Base-by-base conservation (phyloP, 2,888 invertebrate genomes). In the Netelia melanura region DNA sequence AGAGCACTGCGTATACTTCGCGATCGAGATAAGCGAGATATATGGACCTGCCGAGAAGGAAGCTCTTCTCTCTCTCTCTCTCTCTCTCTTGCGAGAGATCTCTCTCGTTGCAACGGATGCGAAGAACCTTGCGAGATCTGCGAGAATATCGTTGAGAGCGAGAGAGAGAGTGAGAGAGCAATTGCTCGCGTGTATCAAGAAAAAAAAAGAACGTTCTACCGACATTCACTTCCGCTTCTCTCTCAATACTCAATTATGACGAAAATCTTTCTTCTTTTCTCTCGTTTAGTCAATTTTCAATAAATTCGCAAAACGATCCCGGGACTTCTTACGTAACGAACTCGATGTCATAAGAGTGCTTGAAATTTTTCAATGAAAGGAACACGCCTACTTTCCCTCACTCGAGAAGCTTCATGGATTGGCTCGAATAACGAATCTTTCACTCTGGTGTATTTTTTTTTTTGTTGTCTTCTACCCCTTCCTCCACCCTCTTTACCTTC, bases 1-100 rank as follows among this genome's bases (percentile, higher is more conserved):
- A 82, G 64, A 82, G 64, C 80, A 86, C 72, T 61, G 67, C 56
- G 74, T 78, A 81, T 86, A 82, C 80, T 72, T 78, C 70, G 79
- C 75, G 89, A 90, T 89, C 87, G 86, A 89, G 89, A 90, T 89
- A 89, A 88, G 87, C 85, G 89, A 89, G 89, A 90, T 89, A 89
- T 89, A 89, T 89, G 87, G 87, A 89, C 86, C 88, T 87, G 88
- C 84, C 88, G 86, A 72, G 85, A 70, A 85, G 86, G 85, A 78
- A 70, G 74, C 68, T 74, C 52, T 62, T 48, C 3, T 38, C 17
- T 67, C 64, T 74, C 61, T 72, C 68, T 67, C 80, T 75, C 48
- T 48, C 48, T 48, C 11, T 43, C 77, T 77, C 74, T 65, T 30
- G 30, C 70, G 54, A 58, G 70, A 78, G 68, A 81, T 75, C 54